Evolutionary conservation across 1,140 invertebrate species (phyloP).

Genomic region (Andricus grossulariae): DNA sequence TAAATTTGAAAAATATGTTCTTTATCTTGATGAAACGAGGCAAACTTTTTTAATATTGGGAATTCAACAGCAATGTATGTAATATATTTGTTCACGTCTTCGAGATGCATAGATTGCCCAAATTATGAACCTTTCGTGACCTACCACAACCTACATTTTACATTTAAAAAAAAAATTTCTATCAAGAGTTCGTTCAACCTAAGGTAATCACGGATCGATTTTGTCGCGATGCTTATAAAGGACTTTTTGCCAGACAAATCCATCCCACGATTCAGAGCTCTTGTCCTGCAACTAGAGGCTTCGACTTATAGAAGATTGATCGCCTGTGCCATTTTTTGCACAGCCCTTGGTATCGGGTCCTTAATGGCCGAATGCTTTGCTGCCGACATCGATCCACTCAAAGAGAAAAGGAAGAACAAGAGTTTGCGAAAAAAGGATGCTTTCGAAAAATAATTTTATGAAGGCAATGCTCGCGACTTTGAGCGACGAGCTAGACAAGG

Average conservation of each 20-base stretch:
- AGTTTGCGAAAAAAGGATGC: conserved; percentile 38
- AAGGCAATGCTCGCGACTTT: conserved; percentile 40
- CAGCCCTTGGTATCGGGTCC: conserved; percentile 42
- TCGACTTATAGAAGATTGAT: conserved; percentile 68
- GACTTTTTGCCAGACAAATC: conserved; percentile 20
- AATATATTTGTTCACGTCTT: no score
- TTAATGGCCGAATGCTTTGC: conserved; percentile 64
- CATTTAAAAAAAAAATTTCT: no score
- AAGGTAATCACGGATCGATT: not conserved
- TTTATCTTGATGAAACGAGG: no score
- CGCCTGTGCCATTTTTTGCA: conserved; percentile 49
- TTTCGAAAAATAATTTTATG: conserved; percentile 33
- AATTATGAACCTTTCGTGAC: no score
- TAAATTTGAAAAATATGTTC: no score
- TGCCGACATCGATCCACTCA: conserved; percentile 57
- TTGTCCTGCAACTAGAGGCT: conserved; percentile 37
- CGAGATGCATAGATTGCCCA: no score
- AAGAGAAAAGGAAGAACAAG: conserved; percentile 8
- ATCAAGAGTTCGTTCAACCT: not conserved
- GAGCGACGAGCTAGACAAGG: conserved; percentile 44
- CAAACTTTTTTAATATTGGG: no score
- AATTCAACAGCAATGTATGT: no score
- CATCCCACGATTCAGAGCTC: not conserved
- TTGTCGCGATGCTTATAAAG: not conserved
- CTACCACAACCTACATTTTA: no score